These are phyloP conservation scores for Myiagra hebetior DNA, from an alignment of 2,113 vertebrate genomes.

Conservation along the genomic window DNA sequence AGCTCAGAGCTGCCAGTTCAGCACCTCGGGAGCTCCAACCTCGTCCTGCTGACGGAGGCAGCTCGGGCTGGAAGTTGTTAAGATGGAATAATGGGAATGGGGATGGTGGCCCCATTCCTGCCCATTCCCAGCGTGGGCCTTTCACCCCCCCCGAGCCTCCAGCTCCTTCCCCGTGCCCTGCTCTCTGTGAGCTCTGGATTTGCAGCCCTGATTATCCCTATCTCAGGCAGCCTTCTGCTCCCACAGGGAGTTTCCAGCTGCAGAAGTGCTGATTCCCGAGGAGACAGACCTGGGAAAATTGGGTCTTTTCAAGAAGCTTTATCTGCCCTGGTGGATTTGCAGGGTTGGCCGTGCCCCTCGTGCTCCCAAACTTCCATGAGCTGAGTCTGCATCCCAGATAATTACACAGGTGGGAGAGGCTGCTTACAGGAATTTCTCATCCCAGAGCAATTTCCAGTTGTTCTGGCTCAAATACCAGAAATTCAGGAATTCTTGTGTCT, in stretches of 20 bases:
- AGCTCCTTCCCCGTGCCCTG: rapidly evolving
- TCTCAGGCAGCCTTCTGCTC: neutral
- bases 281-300: neutral
- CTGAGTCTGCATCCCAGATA: neutral
- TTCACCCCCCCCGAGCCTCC: neutral
- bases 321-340: neutral
- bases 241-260: neutral
- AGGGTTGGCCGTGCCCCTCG: neutral
- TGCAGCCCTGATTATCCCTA: neutral
- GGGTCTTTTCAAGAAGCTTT: neutral
- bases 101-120: neutral
- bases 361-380: neutral
- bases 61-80: neutral
- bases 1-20: neutral
- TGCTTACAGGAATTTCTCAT: neutral
- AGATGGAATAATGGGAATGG: neutral
- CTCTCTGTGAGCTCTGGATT: neutral
- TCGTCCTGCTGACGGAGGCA: neutral
- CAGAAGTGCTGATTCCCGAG: neutral
- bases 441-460: neutral
- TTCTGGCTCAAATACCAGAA: neutral
- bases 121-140: neutral
- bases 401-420: neutral
- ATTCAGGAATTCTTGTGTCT: neutral
- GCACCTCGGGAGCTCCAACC: neutral